Percentiles rank a stretch among this genome's conserved stretches.
Evolutionary conservation across 2,113 vertebrate genomes (phyloP).

Genomic region (Xiphias gladius): DNA sequence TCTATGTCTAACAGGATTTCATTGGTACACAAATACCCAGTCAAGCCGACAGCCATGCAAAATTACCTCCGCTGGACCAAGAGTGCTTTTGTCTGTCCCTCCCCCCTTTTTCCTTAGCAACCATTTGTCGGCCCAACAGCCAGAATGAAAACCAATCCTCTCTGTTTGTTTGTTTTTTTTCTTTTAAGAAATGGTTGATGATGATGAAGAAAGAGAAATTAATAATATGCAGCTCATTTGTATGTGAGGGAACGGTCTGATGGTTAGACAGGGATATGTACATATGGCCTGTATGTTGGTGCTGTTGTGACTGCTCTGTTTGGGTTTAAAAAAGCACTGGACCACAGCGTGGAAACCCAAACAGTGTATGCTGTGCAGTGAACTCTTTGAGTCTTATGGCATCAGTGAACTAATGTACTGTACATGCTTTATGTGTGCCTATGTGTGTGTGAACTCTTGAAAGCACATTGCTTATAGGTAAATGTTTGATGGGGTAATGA

Average conservation of each 20-base stretch:
- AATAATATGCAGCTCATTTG: slow-evolving; percentile 25
- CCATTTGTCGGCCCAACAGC: slow-evolving; percentile 52
- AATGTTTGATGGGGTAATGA: slow-evolving; percentile 85
- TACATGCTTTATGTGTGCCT: slow-evolving; percentile 37
- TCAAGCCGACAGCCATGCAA: slow-evolving; percentile 59
- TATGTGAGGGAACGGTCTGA: slow-evolving; percentile 15
- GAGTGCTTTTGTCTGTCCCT: slow-evolving; percentile 47
- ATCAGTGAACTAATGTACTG: slow-evolving; percentile 58
- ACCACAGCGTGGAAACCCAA: slow-evolving; percentile 56
- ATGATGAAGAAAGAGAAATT: slow-evolving; percentile 19
- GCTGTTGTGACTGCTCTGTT: slow-evolving; percentile 24
- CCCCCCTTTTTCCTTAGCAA: slow-evolving; percentile 67
- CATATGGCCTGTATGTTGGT: slow-evolving; percentile 64
- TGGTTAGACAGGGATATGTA: slow-evolving; percentile 43
- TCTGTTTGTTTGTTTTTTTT: neutral
- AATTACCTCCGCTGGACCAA: slow-evolving; percentile 63
- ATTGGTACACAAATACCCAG: slow-evolving; percentile 67
- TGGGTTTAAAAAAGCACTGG: slow-evolving; percentile 53
- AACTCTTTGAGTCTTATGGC: slow-evolving; percentile 33
- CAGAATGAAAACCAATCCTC: slow-evolving; percentile 25
- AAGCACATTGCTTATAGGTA: slow-evolving; percentile 71
- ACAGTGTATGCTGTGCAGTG: slow-evolving; percentile 39
- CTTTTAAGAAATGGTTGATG: neutral
- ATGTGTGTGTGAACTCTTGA: slow-evolving; percentile 19
- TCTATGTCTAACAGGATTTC: slow-evolving; percentile 68